These are phyloP conservation scores for Phasia obesa DNA, from an alignment of 2,888 invertebrate genomes.

Conservation along the genomic window DNA sequence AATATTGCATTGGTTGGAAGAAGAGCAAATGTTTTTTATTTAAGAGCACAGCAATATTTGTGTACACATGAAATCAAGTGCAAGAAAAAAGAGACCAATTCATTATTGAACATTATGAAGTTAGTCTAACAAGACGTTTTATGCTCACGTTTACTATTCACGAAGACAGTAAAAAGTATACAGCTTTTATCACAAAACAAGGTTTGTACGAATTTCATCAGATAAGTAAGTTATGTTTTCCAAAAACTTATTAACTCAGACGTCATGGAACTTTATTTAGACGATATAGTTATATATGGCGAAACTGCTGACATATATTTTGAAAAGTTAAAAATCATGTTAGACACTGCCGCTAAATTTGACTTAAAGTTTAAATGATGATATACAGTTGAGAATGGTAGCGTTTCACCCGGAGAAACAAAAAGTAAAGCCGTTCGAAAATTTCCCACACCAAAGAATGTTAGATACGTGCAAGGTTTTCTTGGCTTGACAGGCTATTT, in stretches of 20 bases:
- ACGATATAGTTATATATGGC: not conserved
- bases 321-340: not conserved
- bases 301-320: not conserved
- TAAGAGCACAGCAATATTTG: too few relatives aligned
- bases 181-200: not conserved
- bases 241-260: not conserved
- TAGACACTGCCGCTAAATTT: not conserved
- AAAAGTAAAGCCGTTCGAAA: not conserved
- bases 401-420: not conserved
- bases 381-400: not conserved
- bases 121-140: too few relatives aligned
- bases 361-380: not conserved
- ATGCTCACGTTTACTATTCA: not conserved
- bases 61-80: too few relatives aligned
- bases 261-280: not conserved
- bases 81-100: too few relatives aligned
- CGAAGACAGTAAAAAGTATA: not conserved
- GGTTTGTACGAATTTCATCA: not conserved
- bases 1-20: too few relatives aligned
- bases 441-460: not conserved
- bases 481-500: constrained; percentile 3
- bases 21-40: too few relatives aligned
- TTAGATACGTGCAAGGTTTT: not conserved
- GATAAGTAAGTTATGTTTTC: not conserved
- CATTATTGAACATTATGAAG: too few relatives aligned